phyloP scores from a whole-genome alignment of 2,888 invertebrate species.

The Coecobrya sp. region DNA sequence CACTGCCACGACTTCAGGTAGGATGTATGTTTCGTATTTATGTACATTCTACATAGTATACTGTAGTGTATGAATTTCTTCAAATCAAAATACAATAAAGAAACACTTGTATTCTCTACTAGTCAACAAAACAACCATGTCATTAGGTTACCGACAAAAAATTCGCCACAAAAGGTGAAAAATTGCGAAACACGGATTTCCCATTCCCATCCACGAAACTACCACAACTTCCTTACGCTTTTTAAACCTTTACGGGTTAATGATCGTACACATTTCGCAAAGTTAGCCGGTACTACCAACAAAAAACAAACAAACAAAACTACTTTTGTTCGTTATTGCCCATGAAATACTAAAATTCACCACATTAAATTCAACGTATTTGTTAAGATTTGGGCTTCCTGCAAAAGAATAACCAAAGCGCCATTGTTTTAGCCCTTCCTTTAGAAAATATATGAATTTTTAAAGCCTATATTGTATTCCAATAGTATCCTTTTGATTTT shows the following conservation, averaged over 20 bases:
- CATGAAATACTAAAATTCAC: neutral
- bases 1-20: neutral
- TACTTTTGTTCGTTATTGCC: neutral
- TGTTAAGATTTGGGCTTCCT: neutral
- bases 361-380: neutral
- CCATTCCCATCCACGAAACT: slow-evolving; percentile 26
- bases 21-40: too few species aligned
- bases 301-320: neutral
- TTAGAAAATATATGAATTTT: too few species aligned
- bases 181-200: slow-evolving; percentile 61
- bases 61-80: neutral
- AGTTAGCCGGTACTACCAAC: neutral
- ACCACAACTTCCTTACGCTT: neutral
- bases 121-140: slow-evolving; percentile 6
- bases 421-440: too few species aligned
- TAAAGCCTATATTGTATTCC: too few species aligned
- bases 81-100: neutral
- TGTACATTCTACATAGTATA: too few species aligned
- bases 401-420: neutral
- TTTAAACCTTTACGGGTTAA: neutral
- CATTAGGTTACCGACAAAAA: neutral
- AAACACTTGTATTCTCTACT: neutral
- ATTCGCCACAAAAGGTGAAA: slow-evolving; percentile 48
- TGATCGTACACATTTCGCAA: neutral
- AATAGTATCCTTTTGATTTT: neutral